Base-by-base conservation (phyloP, 1,140 invertebrate genomes). In the Zaprionus nigranus region DNA sequence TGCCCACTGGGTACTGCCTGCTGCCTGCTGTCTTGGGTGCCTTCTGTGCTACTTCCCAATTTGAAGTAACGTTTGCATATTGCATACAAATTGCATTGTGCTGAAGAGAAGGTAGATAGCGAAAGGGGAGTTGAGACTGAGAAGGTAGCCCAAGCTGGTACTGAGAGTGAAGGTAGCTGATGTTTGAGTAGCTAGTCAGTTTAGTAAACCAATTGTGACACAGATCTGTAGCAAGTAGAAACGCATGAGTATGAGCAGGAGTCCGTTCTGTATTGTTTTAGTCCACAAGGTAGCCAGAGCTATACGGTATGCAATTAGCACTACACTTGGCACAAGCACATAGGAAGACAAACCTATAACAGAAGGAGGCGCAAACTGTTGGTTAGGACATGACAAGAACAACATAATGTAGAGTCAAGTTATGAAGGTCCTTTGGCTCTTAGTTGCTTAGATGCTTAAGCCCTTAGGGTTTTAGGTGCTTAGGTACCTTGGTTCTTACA, bases 11-110 rank as follows among this genome's bases (percentile, higher is more conserved):
- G 40, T 43, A 13, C 43, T 20, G 38, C 5, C 38, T n/a, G 38
- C 43, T 20, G 38, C 5, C 38, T n/a, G 38, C 20, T 7, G 46
- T 2, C 20, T n/a, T 17, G n/a, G 46, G 11, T 20, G 11, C 46
- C 46, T 51, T 22, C 9, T 11, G 20, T 24, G 12, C 46, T 51
- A n/a, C 26, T 54, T n/a, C 24, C 53, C 53, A 54, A 24, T 51
- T 24, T 51, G 17, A 20, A 20, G 12, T 24, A 4, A 51, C 51
- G 11, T 53, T 24, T 53, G 51, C 13, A 53, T 26, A 24, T 53
- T 53, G 51, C 54, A 57, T 57, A 15, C 24, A 28, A n/a, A 12
- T 51, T 68, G 57, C 49, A 36, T 61, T 51, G 15, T n/a, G n/a
- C n/a, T 5, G 38, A 0, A 40, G 15, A 6, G 15, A 6, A 43